Base-by-base conservation (phyloP, 2,113 vertebrate genomes). In the Suncus etruscus region DNA sequence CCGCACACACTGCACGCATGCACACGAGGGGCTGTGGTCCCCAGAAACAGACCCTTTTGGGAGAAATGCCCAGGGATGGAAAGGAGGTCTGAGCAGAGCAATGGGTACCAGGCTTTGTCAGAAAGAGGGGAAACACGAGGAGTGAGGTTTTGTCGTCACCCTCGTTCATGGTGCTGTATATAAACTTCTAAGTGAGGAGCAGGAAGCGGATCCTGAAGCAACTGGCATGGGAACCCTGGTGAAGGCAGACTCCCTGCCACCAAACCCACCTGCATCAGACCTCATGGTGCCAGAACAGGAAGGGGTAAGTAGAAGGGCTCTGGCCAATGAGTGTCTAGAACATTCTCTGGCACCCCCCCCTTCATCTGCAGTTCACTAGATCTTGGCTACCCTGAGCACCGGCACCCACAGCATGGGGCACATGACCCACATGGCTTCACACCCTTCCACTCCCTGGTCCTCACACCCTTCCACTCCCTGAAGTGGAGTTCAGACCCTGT, bases 101-200 rank as follows among this genome's bases (percentile, higher is more conserved):
- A 80, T 8, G 18, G 31, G 47, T 0, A 2, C 58, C 0, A 18
- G 61, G 63, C 45, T 12, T 11, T 0, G 1, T 45, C n/a, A 73
- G 4, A 66, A 8, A 75, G 0, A 1, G 2, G 10, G 3, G 4
- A 16, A 39, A 5, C 39, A 3, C 5, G 5, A 39, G 39, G 39
- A 39, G 39, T 39, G 39, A 3, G 39, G 39, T 5, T 39, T 39
- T 39, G 39, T 39, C 39, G 5, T 39, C 39, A 39, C 39, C 39
- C 39, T 39, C 5, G 39, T 39, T 45, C 1, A 81, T 83, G 0
- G 54, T 1, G 20, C 24, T 29, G 1, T 0, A 54, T 14, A 54
- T 16, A 54, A 54, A 29, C 6, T 27, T 68, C 48, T 70, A 76
- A 78, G 31, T 0, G 22, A 65, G 73, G 10, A 69, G 61, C 3